Base-by-base conservation (phyloP, 2,797 vertebrate genomes). In the Rhinogobio ventralis region DNA sequence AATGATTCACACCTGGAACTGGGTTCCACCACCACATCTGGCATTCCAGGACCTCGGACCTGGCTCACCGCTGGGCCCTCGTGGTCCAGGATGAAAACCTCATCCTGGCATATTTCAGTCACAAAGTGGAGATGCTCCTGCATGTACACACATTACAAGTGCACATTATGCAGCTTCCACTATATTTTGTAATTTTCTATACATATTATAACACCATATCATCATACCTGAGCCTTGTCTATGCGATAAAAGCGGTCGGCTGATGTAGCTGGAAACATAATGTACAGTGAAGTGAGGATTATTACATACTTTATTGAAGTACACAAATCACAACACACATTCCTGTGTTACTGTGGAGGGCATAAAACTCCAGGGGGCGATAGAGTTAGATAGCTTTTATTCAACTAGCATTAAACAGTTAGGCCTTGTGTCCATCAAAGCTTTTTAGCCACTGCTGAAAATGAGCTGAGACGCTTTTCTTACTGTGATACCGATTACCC, bases 101-200 rank as follows among this genome's bases (percentile, higher is more conserved):
- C 98, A 2, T 99, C 98, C 89, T 98, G 98, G 87, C 97, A 99
- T 91, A 99, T 97, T 92, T 99, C 98, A 0, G 98, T 99, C 91
- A 99, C 98, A 91, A 98, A 99, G 95, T 99, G 98, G 85, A 99
- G 96, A 90, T 99, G 98, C 95, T 99, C 98, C 98, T 99, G 84
- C 81, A 85, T 13, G 49, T 45, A 85, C 23, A 49, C 51, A 81
- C 66, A 67, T 86, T 39, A 71, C 11, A 77, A 28, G 15, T 5
- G 45, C n/a, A 28, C 2, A 4, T 62, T 28, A 49, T 49, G 11
- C 19, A 49, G 42, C 25, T 46, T 49, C 7, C 60, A 13, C 7
- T 15, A 23, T n/a, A 5, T 4, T 77, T 45, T 62, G 45, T 0
- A 0, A 19, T 13, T 15, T 30, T 30, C 28, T 49, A 2, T 64